phyloP scores from a whole-genome alignment of 2,797 vertebrate species.

The Coranthus polyacanthus region DNA sequence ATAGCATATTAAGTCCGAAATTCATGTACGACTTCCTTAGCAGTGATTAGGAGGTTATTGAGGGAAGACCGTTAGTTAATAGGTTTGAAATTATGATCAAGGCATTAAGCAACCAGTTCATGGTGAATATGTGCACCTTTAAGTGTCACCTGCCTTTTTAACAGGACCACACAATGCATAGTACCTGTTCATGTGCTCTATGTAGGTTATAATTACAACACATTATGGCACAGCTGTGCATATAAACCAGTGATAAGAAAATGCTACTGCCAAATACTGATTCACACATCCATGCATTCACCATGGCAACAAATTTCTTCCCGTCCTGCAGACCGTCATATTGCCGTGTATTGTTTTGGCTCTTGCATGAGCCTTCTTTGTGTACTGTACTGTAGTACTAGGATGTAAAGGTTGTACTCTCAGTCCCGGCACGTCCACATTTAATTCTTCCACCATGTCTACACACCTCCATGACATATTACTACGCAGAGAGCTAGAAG shows the following conservation, averaged over 20 bases:
- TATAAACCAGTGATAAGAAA: slow-evolving; percentile 32
- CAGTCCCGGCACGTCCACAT: slow-evolving; percentile 3
- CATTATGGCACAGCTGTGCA: slow-evolving; percentile 27
- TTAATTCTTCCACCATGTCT: slow-evolving; percentile 22
- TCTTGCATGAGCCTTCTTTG: slow-evolving; percentile 15
- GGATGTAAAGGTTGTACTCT: slow-evolving; percentile 3
- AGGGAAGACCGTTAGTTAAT: no score
- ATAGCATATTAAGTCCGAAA: no score
- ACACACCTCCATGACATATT: slow-evolving; percentile 12
- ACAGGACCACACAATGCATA: not conserved
- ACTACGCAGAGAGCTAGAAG: not conserved
- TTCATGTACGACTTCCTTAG: no score
- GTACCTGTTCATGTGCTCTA: slow-evolving; percentile 5
- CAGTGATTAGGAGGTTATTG: no score
- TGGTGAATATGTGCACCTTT: no score
- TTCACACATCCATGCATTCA: slow-evolving; percentile 47
- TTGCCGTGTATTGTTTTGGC: slow-evolving; percentile 30
- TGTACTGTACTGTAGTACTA: not conserved
- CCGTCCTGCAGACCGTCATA: slow-evolving; percentile 19
- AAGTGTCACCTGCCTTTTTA: not conserved
- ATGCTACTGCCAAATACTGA: slow-evolving; percentile 33
- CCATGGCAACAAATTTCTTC: slow-evolving; percentile 71
- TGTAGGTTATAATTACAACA: slow-evolving; percentile 9
- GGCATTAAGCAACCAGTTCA: no score
- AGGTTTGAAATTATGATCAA: no score